Base-by-base conservation (phyloP, 1,140 invertebrate genomes). In the Hyposmocoma kahamanoa region DNA sequence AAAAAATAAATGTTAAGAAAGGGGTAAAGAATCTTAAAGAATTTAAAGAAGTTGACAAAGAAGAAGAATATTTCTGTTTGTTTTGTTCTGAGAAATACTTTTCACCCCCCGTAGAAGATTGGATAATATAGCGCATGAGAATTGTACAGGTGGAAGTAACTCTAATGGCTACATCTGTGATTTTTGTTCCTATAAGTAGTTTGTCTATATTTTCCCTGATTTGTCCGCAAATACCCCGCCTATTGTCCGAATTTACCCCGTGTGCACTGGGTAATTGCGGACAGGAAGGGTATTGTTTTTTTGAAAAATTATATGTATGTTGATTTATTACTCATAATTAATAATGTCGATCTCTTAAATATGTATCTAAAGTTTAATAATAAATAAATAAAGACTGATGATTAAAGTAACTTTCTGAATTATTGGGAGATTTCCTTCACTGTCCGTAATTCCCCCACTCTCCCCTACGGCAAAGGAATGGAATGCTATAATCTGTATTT, bases 71-170 rank as follows among this genome's bases (percentile, higher is more conserved):
- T 18, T 42, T 42, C 32, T 28, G 47, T 28, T 28, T 49, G 1
- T 42, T 42, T 49, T 50, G 41, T 43, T 22, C 13, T 22, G 41
- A 50, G 15, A 50, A 42, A 43, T 42, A 43, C 21, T 8, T 3
- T 5, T 15, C 18, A 19, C 36, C 36, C 4, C 36, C 36, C 13
- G 20, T 2, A 6, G 36, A 50, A 42, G 30, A 42, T 21, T 50
- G 42, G 48, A 50, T 50, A 9, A 34, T 22, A 30, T 43, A 41
- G 39, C 28, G 34, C 42, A 50, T 19, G 48, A 50, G 19, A 22
- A 50, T 22, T 50, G 36, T 13, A 43, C 48, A 18, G 48, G 26
- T 13, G 47, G 26, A 28, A 28, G 36, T n/a, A 18, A 42, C 39
- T 22, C 34, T 1, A 28, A 22, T 11, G 48, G 48, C 20, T 50